phyloP scores from a whole-genome alignment of 2,797 vertebrate species.

The Rhodeus uyekii region DNA sequence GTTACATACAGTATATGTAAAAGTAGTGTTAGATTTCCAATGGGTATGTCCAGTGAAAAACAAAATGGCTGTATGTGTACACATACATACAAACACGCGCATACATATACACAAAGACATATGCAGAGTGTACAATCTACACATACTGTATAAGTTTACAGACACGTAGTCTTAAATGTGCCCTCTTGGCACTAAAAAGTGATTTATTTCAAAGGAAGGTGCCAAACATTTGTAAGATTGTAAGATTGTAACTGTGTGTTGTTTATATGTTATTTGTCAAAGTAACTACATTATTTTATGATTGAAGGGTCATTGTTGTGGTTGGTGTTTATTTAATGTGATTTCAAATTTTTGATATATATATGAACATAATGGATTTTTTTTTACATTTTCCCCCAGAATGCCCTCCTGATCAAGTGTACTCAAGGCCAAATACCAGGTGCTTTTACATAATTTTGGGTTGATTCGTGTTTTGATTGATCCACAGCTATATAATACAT shows the following conservation, averaged over 20 bases:
- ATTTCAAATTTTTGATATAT: conserved; percentile 3
- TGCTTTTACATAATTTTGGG: background rate
- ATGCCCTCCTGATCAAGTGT: conserved; percentile 42
- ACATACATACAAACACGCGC: conserved; percentile 22
- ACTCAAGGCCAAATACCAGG: background rate
- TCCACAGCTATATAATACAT: background rate
- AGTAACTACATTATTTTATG: background rate
- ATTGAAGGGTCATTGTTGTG: conserved; percentile 19
- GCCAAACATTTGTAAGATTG: conserved; percentile 51
- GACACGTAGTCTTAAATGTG: conserved; percentile 77
- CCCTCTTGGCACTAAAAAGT: conserved; percentile 63
- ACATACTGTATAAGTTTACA: conserved; percentile 74
- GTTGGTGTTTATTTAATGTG: conserved; percentile 13
- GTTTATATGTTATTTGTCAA: conserved; percentile 33
- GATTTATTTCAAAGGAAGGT: conserved; percentile 42
- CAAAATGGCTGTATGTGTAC: conserved; percentile 36
- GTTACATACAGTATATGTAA: conserved; percentile 37
- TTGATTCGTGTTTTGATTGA: background rate
- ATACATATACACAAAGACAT: conserved; percentile 19
- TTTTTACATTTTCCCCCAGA: conserved; percentile 5
- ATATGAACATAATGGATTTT: background rate
- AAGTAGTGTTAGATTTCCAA: conserved; percentile 58
- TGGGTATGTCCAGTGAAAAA: conserved; percentile 39
- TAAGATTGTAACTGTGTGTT: conserved; percentile 29
- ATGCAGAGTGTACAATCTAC: conserved; percentile 37